Base-by-base conservation (phyloP, 2,797 vertebrate species). In the Eleutherodactylus coqui region DNA sequence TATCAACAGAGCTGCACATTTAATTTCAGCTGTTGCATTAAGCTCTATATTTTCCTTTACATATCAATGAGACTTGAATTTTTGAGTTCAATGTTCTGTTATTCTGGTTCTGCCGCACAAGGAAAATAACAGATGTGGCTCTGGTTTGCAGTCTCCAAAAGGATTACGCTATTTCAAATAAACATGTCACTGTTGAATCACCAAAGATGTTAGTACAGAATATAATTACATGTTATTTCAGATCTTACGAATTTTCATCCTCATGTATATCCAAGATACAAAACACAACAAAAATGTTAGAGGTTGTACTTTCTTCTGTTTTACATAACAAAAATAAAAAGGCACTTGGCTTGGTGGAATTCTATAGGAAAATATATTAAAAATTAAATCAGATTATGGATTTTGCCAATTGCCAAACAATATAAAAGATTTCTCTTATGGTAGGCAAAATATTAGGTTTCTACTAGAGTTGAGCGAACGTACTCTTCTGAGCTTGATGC, bases 141-240 rank as follows among this genome's bases (percentile, higher is more conserved):
- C 64, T 73, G 72, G 64, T 75, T 86, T 75, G 32, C 72, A 60
- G 32, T 34, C 73, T 47, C 55, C 58, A 47, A 77, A 80, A 88
- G 80, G 72, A 79, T 84, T 75, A 60, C 73, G 75, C 53, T 47
- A 77, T 81, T 84, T 88, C 67, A 81, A 84, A 87, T 89, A 84
- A 82, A 58, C 49, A 78, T 62, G 77, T 84, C 81, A 80, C 32
- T 64, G 43, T 47, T 85, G 67, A 80, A 70, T 75, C 69, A 85
- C 83, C 43, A 78, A 77, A 78, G 60, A 78, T 62, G 34, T 21
- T 78, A 38, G 45, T 69, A 53, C 58, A 53, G 64, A 67, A 78
- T 78, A 77, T 85, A 85, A 85, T 85, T 85, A 85, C 51, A 64
- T 64, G 41, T 62, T 77, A n/a, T 36, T 85, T 38, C 47, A 85